These are phyloP conservation scores for Terrapene triunguis DNA, from an alignment of 2,113 vertebrate genomes.

Conservation along the genomic window DNA sequence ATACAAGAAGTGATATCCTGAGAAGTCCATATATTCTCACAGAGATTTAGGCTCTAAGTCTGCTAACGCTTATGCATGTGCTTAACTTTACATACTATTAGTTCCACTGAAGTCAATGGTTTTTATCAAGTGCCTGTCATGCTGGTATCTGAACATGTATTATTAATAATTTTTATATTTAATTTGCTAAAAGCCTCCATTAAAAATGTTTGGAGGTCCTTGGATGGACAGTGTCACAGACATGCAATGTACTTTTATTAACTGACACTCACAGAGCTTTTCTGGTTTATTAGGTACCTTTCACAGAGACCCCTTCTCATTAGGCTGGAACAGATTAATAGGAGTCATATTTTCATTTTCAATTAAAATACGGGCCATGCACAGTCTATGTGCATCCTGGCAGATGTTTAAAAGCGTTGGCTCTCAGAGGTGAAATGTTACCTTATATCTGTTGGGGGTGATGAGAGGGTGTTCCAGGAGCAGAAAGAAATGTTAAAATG, in stretches of 20 bases:
- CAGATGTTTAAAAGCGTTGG: conserved; percentile 53
- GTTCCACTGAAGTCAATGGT: neutral
- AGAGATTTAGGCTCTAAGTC: neutral
- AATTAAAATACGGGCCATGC: neutral
- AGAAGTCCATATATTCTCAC: neutral
- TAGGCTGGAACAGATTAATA: conserved; percentile 48
- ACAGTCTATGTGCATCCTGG: neutral
- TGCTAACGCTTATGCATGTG: neutral
- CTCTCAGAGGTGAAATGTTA: conserved; percentile 59
- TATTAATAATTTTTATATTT: neutral
- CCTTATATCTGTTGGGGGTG: conserved; percentile 3
- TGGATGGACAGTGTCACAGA: neutral
- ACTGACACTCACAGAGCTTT: conserved; percentile 4
- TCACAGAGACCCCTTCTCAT: neutral
- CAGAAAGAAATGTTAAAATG: conserved; percentile 61
- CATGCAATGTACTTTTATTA: conserved; percentile 11
- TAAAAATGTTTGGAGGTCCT: neutral
- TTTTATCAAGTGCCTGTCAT: neutral
- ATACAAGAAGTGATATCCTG: neutral
- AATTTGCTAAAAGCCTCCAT: neutral
- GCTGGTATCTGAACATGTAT: neutral
- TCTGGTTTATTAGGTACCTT: conserved; percentile 10
- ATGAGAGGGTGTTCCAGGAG: conserved; percentile 42
- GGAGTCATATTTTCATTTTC: conserved; percentile 47
- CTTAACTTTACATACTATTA: neutral